A percentile compares a stretch with the other conserved stretches of the same genome.
Conservation (phyloP, 2,113 vertebrate genomes). For the Equus przewalskii region DNA sequence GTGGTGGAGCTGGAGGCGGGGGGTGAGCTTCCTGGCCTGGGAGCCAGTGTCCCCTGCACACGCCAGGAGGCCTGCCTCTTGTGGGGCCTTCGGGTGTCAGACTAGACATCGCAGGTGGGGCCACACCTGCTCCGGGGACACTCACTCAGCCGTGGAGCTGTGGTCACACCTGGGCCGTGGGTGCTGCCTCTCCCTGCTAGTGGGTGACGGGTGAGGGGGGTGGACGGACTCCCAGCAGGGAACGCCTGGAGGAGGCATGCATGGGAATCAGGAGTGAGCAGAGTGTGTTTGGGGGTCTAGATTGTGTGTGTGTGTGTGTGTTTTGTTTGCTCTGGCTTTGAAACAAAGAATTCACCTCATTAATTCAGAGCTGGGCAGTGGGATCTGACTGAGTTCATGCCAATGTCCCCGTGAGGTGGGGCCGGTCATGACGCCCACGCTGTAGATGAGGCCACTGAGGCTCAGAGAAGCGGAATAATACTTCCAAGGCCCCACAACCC, state of each 20-base stretch:
- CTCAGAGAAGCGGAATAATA: neutral
- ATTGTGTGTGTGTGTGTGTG: neutral
- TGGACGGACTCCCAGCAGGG: neutral
- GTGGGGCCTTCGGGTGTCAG: neutral
- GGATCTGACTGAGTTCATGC: neutral
- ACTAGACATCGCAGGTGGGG: neutral
- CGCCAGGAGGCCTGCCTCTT: neutral
- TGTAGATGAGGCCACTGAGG: neutral
- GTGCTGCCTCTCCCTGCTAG: neutral
- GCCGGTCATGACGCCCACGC: accelerated
- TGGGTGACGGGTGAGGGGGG: neutral
- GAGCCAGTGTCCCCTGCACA: neutral
- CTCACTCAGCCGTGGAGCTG: neutral
- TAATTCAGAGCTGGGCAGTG: neutral
- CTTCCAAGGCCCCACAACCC: neutral
- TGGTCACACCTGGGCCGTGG: neutral
- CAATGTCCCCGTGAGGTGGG: accelerated
- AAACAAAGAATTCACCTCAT: neutral
- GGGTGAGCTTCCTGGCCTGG: neutral
- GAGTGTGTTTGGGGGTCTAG: neutral
- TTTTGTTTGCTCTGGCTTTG: neutral
- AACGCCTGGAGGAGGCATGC: accelerated
- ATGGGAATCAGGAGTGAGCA: neutral
- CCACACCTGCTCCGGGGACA: neutral
- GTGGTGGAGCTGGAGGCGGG: neutral